Base-by-base conservation (phyloP, 1,140 invertebrate species). In the Charaxes varanes region DNA sequence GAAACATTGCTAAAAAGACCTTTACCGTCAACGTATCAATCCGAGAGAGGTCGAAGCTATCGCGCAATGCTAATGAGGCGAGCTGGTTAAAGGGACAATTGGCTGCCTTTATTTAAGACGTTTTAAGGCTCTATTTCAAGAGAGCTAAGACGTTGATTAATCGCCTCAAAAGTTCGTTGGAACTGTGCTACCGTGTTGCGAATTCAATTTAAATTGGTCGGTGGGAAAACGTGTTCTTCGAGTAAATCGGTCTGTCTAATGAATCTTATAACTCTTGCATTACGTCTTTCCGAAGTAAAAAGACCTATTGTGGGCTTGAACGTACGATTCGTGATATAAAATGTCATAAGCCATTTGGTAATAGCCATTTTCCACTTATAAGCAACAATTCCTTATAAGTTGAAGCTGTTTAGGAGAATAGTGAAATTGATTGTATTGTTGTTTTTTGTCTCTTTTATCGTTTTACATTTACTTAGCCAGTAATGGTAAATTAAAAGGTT, bases 21-120 rank as follows among this genome's bases (percentile, higher is more conserved):
- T 72, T 78, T 68, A 63, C 55, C 56, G 62, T 70, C 62, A 66
- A 81, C 59, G 66, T 77, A 72, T 78, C 77, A 78, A 78, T 81
- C 71, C 51, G 44, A 54, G 40, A 41, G 28, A 65, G 63, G 54
- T 57, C 62, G 55, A 16, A 54, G 62, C 56, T 62, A 78, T 71
- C 64, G 52, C 28, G 35, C 53, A 57, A 66, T 66, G 69, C 69
- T 76, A 76, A 76, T 79, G 71, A 79, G 67, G 43, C 52, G 61
- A 62, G 52, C 56, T 60, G 60, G 66, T 67, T 67, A 57, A 67
- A 62, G 57, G 67, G 56, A 73, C 66, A 71, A 71, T 73, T 71
- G 68, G 54, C 63, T 61, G 62, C 52, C 47, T 49, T 66, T 65
- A 62, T 67, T 69, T 59, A 50, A 63, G 58, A 60, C 55, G 60